Percentiles rank a stretch among this genome's conserved stretches.
These are phyloP conservation scores for Butastur rufipennis DNA, from an alignment of 2,113 vertebrate species.

Conservation along the genomic window DNA sequence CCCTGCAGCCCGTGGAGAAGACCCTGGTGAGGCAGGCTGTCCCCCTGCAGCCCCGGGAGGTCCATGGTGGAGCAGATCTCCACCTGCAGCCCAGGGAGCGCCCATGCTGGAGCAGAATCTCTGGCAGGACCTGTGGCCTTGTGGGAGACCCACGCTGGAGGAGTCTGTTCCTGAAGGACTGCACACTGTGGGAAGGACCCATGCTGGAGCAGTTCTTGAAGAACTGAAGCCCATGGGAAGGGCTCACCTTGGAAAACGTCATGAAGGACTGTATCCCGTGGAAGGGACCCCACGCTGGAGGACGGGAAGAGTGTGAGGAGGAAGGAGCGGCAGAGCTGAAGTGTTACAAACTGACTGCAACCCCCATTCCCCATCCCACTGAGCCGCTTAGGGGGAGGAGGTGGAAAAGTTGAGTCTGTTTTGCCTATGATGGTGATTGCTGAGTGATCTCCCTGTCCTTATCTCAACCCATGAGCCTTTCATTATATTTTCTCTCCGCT, in stretches of 20 bases:
- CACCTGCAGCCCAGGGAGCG: no score
- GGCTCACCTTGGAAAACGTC: no score
- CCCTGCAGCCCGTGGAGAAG: background rate
- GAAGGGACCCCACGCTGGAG: background rate
- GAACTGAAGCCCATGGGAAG: no score
- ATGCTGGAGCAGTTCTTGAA: no score
- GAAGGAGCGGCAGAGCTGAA: background rate
- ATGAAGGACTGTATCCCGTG: no score
- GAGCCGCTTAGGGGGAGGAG: rapidly evolving
- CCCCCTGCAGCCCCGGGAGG: no score
- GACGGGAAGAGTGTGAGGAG: background rate
- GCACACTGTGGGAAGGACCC: no score
- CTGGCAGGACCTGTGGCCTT: no score
- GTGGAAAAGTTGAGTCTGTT: background rate
- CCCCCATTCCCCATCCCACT: background rate
- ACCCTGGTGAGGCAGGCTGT: background rate
- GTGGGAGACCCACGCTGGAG: no score
- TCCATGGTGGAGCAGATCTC: no score
- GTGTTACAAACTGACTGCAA: background rate
- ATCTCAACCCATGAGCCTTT: background rate
- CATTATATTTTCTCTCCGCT: background rate
- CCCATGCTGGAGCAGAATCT: no score
- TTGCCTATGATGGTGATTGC: background rate
- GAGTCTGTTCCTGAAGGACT: no score
- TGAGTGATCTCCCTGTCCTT: background rate